These are phyloP conservation scores for Caenorhabditis uteleia DNA, from an alignment of 2,888 invertebrate species.

Conservation along the genomic window DNA sequence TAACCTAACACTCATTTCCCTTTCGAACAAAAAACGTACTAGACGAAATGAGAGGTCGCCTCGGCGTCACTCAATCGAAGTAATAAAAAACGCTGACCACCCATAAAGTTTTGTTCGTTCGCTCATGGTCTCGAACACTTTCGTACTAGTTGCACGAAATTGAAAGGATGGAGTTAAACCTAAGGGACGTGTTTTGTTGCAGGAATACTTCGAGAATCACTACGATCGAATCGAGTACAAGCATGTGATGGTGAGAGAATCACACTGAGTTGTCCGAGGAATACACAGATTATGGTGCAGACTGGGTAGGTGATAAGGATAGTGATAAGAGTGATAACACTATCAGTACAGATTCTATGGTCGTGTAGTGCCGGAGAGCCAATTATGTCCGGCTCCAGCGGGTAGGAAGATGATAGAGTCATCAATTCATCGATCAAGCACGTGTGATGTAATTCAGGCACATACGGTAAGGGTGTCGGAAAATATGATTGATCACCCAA, in stretches of 20 bases:
- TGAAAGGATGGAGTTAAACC: too few relatives aligned
- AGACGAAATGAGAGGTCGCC: too few relatives aligned
- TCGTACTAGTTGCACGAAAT: too few relatives aligned
- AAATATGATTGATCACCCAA: too few relatives aligned
- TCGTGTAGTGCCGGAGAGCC: constrained; percentile 63
- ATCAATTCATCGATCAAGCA: constrained; percentile 15
- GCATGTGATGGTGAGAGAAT: constrained; percentile 90
- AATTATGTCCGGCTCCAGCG: constrained; percentile 60
- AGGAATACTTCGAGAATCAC: constrained; percentile 88
- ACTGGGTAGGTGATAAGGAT: constrained; percentile 36
- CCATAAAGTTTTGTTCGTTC: too few relatives aligned
- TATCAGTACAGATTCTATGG: constrained; percentile 61
- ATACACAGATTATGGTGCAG: constrained; percentile 80
- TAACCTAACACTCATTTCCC: too few relatives aligned
- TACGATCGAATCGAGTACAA: constrained; percentile 87
- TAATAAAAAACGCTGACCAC: too few relatives aligned
- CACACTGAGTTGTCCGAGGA: constrained; percentile 85
- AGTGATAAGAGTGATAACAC: neutral
- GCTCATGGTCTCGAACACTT: too few relatives aligned
- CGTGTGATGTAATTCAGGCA: constrained; percentile 67
- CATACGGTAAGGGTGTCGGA: constrained; percentile 49
- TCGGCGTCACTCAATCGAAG: too few relatives aligned
- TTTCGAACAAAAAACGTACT: too few relatives aligned
- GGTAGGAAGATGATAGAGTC: constrained; percentile 10
- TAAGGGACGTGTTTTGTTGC: too few relatives aligned